These are phyloP conservation scores for Bembecia ichneumoniformis DNA, from an alignment of 2,888 invertebrate genomes.

Conservation along the genomic window DNA sequence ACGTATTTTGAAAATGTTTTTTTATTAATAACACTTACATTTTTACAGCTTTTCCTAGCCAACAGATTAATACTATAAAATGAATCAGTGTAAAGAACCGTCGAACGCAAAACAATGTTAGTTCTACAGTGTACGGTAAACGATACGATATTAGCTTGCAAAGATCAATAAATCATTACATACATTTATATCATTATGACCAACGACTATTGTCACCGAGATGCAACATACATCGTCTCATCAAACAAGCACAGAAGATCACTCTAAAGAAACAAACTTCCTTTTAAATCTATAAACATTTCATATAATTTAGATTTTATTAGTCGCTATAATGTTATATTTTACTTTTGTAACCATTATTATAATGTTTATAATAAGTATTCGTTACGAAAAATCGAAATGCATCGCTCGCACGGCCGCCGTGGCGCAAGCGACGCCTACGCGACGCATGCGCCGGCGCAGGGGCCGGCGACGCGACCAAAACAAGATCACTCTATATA, in stretches of 20 bases:
- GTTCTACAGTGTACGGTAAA: conserved; percentile 67
- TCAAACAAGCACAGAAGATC: conserved; percentile 64
- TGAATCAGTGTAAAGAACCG: conserved; percentile 68
- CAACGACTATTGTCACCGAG: conserved; percentile 60
- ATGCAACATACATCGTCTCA: conserved; percentile 47
- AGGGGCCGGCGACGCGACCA: conserved; percentile 37
- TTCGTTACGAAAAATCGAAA: conserved; percentile 68
- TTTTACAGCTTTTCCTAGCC: conserved; percentile 72
- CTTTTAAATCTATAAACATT: conserved; percentile 72
- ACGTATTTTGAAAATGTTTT: conserved; percentile 72
- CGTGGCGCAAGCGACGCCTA: conserved; percentile 4
- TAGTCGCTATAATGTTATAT: conserved; percentile 72
- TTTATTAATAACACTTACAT: conserved; percentile 73
- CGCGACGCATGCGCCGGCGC: conserved; percentile 6
- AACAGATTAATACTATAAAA: conserved; percentile 72
- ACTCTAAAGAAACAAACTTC: conserved; percentile 64
- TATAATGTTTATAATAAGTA: conserved; percentile 66
- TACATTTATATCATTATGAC: conserved; percentile 34
- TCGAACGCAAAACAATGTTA: conserved; percentile 70
- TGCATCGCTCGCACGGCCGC: conserved; percentile 43
- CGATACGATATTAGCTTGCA: conserved; percentile 44
- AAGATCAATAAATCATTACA: conserved; percentile 48
- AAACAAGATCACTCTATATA: conserved; percentile 62
- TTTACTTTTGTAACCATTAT: conserved; percentile 72
- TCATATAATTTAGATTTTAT: conserved; percentile 72